These are phyloP conservation scores for Leptinotarsa defecta DNA, from an alignment of 1,140 invertebrate genomes.

Conservation along the genomic window DNA sequence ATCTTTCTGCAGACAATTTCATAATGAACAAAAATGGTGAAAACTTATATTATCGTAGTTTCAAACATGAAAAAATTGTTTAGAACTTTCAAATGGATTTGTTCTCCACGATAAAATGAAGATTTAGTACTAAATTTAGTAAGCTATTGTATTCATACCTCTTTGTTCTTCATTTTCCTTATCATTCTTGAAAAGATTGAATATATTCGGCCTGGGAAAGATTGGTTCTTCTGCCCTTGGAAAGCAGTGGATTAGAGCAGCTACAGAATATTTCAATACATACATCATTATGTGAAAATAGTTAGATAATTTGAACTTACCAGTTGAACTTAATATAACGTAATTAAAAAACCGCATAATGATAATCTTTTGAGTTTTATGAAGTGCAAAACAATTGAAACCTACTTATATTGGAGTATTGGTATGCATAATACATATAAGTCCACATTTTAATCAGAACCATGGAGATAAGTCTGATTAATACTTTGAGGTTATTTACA, in stretches of 20 bases:
- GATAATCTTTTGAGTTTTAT: neutral
- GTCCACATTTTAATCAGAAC: neutral
- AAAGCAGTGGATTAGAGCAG: neutral
- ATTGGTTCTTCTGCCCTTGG: neutral
- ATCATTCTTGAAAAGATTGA: neutral
- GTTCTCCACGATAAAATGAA: no score
- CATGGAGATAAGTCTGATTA: neutral
- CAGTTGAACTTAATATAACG: neutral
- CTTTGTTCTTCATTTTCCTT: neutral
- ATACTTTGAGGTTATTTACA: neutral
- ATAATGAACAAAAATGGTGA: no score
- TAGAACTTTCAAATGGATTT: no score
- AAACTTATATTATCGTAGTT: no score
- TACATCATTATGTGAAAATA: no score
- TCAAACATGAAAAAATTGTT: no score
- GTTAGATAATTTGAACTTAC: neutral
- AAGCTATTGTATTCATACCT: neutral
- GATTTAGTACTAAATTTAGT: no score
- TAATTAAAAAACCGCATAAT: neutral
- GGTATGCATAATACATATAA: neutral
- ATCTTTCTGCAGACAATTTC: no score
- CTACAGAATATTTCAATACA: neutral
- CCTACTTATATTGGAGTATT: neutral
- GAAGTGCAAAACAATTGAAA: neutral
- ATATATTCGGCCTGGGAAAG: neutral